These are phyloP conservation scores for Volucella inanis DNA, from an alignment of 2,888 invertebrate genomes.

Conservation along the genomic window DNA sequence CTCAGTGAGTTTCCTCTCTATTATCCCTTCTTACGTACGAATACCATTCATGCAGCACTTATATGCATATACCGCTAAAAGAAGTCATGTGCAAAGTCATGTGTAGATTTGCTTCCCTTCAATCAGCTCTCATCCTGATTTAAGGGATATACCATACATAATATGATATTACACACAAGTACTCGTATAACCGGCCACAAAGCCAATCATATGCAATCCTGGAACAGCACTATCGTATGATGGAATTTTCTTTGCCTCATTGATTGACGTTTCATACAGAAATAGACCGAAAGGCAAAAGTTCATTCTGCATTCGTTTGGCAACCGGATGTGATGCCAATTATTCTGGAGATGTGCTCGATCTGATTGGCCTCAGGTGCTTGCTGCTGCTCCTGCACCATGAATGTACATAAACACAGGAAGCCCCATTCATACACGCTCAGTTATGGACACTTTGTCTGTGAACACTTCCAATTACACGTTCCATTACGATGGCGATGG, in stretches of 20 bases:
- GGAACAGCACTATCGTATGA: neutral
- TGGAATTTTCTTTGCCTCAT: conserved; percentile 47
- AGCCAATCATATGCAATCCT: conserved; percentile 36
- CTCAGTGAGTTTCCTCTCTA: neutral
- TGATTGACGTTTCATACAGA: conserved; percentile 62
- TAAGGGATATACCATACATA: conserved; percentile 4
- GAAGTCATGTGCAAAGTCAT: conserved; percentile 5
- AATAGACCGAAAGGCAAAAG: conserved; percentile 32
- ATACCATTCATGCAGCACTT: neutral
- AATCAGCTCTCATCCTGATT: conserved; percentile 44
- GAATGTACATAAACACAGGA: conserved; percentile 59
- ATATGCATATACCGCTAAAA: conserved; percentile 20
- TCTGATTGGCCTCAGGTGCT: conserved; percentile 67
- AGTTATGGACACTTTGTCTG: conserved; percentile 69
- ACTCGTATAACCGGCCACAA: conserved; percentile 26
- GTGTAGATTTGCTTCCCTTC: neutral
- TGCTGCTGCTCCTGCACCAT: conserved; percentile 23
- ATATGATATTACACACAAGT: neutral
- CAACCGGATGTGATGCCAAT: conserved; percentile 64
- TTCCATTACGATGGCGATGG: conserved; percentile 66
- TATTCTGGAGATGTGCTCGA: conserved; percentile 56
- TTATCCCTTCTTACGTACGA: neutral
- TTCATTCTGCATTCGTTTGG: conserved; percentile 47
- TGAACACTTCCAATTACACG: conserved; percentile 71
- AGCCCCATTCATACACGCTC: conserved; percentile 39